Evolutionary conservation across 2,888 invertebrate species (phyloP), one percentile per base, ranked within the genome.

Genomic region (Metellina segmentata): DNA sequence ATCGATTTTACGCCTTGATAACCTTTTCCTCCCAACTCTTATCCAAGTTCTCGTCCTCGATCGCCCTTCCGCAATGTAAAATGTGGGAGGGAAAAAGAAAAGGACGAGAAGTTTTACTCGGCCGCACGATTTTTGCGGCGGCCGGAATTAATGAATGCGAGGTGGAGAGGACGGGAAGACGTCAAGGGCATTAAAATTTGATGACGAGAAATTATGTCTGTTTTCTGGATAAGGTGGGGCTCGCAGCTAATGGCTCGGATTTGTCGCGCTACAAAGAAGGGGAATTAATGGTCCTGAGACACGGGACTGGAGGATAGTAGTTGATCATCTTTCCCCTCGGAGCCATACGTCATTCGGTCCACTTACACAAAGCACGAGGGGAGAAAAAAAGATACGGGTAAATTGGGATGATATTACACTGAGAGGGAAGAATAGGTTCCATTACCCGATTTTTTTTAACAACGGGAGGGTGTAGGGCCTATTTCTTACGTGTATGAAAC

Each of bases 201-300:
- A 91, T 91, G 87, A 83, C 82, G 71, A 87, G 88, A 83, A 91
- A 91, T 91, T 91, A 91, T 88, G 82, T 88, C 91, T 88, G 87
- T 88, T 86, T 91, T 91, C 82, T 88, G 82, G 91, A 83, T 79
- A 78, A 87, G 88, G 88, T 88, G 91, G 88, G 91, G 91, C 87
- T 85, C 91, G n/a, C 53, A 78, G 70, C 79, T 91, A 91, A 91
- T 91, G 91, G 88, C 87, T 91, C 79, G 87, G 91, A 88, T 91
- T 91, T 91, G 90, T 91, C 90, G 91, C 87, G 78, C 91, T 87
- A 52, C 71, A 71, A 91, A 83, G 83, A 91, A 79, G 48, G 74
- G 91, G 87, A 91, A 91, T 91, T 91, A 91, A 91, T 91, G 83
- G 91, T 87, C 91, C 61, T 74, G 16, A 83, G 87, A 88, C 91